phyloP scores from a whole-genome alignment of 2,113 vertebrate genomes.

The Psophia crepitans region DNA sequence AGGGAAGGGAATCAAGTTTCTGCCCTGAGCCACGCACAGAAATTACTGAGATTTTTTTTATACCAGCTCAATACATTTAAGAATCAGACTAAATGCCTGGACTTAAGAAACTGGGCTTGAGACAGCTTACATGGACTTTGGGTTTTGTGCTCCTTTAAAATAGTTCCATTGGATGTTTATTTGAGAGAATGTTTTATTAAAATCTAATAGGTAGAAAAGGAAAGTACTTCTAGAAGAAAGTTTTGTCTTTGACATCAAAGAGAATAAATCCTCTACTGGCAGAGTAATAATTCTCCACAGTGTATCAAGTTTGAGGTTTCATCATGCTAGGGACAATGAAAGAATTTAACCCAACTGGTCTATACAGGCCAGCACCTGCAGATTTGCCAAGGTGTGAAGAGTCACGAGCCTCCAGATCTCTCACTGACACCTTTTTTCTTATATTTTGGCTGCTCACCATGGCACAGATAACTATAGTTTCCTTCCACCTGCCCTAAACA shows the following conservation, averaged over 20 bases:
- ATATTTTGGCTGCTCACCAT: neutral
- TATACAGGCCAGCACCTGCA: neutral
- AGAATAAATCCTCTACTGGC: neutral
- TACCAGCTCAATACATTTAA: neutral
- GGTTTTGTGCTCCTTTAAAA: neutral
- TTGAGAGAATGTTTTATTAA: neutral
- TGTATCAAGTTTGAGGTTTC: neutral
- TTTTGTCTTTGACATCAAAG: neutral
- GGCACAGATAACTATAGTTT: neutral
- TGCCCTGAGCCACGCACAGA: neutral
- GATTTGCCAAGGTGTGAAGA: neutral
- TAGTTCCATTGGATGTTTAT: neutral
- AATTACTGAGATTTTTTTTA: neutral
- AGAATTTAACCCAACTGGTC: neutral
- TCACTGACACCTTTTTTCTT: neutral
- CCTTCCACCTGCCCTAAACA: neutral
- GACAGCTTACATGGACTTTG: neutral
- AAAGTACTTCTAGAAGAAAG: neutral
- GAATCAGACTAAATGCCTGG: neutral
- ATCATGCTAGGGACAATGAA: neutral
- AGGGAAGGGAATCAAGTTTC: neutral
- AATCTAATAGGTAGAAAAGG: neutral
- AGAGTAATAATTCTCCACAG: neutral
- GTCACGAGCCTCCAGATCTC: neutral
- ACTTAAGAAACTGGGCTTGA: neutral